A percentile compares a stretch with the other conserved stretches of the same genome.
phyloP scores from a whole-genome alignment of 1,140 invertebrate genomes.

The Drosophila varians region DNA sequence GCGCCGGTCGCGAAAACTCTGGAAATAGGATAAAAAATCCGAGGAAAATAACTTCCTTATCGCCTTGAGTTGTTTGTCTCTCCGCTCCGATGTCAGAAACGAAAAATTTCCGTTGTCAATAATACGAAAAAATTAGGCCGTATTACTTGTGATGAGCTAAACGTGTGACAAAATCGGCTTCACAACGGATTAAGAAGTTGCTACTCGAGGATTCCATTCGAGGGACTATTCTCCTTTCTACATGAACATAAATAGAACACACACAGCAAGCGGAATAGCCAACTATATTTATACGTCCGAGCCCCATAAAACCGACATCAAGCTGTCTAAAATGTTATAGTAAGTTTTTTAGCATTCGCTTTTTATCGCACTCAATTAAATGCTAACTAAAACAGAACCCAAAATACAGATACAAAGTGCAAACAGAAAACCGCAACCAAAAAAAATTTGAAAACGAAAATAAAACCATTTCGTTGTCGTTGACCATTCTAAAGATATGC shows the following conservation, averaged over 20 bases:
- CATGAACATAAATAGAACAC: not conserved
- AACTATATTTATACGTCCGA: not conserved
- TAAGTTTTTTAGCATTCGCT: slow-evolving; percentile 35
- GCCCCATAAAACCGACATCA: not conserved
- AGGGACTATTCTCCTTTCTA: not conserved
- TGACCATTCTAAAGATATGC: slow-evolving; percentile 13
- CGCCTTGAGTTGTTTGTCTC: slow-evolving; percentile 24
- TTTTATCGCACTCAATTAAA: slow-evolving; percentile 10
- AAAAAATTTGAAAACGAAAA: slow-evolving; percentile 1
- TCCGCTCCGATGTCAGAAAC: not conserved
- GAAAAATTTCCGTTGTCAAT: slow-evolving; percentile 19
- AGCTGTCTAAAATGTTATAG: slow-evolving; percentile 56
- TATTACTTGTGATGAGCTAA: slow-evolving; percentile 11
- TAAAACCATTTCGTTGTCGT: slow-evolving; percentile 8
- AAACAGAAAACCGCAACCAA: slow-evolving; percentile 18
- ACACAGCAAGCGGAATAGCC: not conserved
- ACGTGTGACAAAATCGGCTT: slow-evolving; percentile 2
- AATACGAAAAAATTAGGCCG: slow-evolving; percentile 22
- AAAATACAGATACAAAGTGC: slow-evolving; percentile 5
- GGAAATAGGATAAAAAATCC: slow-evolving; percentile 4
- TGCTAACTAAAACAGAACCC: slow-evolving; percentile 23
- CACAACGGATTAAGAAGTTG: not conserved
- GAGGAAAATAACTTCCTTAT: not conserved
- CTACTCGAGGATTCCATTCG: not conserved
- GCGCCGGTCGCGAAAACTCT: slow-evolving; percentile 15